These are phyloP conservation scores for Muscina levida DNA, from an alignment of 2,888 invertebrate genomes.

Conservation along the genomic window DNA sequence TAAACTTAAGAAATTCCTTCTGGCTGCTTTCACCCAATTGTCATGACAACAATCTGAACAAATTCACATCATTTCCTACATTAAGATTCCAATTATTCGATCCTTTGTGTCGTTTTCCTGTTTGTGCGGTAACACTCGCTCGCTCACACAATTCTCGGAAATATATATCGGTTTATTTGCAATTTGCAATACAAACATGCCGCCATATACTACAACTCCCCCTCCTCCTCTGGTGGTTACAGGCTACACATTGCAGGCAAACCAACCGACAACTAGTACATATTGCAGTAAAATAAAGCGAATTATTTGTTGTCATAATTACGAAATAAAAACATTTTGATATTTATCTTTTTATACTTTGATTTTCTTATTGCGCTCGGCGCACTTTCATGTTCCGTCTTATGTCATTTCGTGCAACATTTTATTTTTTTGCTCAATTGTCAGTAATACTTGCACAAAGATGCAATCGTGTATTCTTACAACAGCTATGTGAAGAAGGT, in stretches of 20 bases:
- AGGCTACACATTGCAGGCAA: conserved; percentile 40
- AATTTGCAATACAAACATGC: conserved; percentile 43
- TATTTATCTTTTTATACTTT: conserved; percentile 34
- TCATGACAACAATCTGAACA: too few species aligned
- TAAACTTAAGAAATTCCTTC: too few species aligned
- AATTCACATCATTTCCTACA: too few species aligned
- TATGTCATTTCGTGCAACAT: conserved; percentile 32
- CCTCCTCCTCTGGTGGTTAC: too few species aligned
- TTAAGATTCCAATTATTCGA: too few species aligned
- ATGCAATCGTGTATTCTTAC: too few species aligned
- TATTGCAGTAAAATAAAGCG: not conserved
- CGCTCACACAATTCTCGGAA: conserved; percentile 45
- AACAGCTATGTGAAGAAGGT: not conserved
- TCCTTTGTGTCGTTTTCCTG: too few species aligned
- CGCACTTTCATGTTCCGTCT: conserved; percentile 56
- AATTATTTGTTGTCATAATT: conserved; percentile 32
- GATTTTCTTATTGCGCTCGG: not conserved
- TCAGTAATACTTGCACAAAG: not conserved
- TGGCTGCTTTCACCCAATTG: too few species aligned
- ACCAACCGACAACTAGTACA: too few species aligned
- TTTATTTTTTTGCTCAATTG: conserved; percentile 3
- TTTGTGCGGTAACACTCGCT: not conserved
- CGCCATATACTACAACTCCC: too few species aligned
- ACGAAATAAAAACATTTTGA: conserved; percentile 59
- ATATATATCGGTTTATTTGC: conserved; percentile 48